Percentiles rank a stretch among this genome's conserved stretches.
Conservation (phyloP, 2,113 vertebrate genomes). For the Symphodus melops region DNA sequence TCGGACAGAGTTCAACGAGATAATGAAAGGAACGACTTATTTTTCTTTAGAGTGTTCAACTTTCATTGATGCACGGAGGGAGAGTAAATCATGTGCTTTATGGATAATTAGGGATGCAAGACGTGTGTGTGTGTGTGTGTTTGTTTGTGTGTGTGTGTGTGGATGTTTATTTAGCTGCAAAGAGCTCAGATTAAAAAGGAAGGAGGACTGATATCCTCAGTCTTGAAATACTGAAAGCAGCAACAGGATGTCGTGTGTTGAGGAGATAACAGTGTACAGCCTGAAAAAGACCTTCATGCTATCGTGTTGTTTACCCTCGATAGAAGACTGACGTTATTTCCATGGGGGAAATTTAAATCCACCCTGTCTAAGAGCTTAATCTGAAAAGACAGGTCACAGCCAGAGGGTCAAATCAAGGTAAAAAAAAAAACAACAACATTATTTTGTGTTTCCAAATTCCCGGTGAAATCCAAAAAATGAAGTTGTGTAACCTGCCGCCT, state of each 20-base stretch:
- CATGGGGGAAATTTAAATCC: too few relatives aligned
- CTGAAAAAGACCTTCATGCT: not conserved
- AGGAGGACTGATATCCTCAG: slow-evolving; percentile 78
- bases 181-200: slow-evolving; percentile 64
- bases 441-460: too few relatives aligned
- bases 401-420: too few relatives aligned
- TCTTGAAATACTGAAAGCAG: slow-evolving; percentile 67
- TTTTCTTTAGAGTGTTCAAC: not conserved
- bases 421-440: too few relatives aligned
- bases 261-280: slow-evolving; percentile 42
- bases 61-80: not conserved
- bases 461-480: too few relatives aligned
- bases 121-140: slow-evolving; percentile 20
- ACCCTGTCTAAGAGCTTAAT: too few relatives aligned
- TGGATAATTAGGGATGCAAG: slow-evolving; percentile 7
- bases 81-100: not conserved
- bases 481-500: not conserved
- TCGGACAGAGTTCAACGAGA: not conserved
- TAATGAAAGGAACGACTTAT: not conserved
- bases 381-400: too few relatives aligned
- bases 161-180: slow-evolving; percentile 62
- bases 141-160: slow-evolving; percentile 35
- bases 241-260: slow-evolving; percentile 80
- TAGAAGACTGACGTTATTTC: not conserved
- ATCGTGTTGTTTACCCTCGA: not conserved